Evolutionary conservation across 2,888 invertebrate genomes (phyloP), one percentile per base, ranked within the genome.

Genomic region (Cyaniris semiargus): DNA sequence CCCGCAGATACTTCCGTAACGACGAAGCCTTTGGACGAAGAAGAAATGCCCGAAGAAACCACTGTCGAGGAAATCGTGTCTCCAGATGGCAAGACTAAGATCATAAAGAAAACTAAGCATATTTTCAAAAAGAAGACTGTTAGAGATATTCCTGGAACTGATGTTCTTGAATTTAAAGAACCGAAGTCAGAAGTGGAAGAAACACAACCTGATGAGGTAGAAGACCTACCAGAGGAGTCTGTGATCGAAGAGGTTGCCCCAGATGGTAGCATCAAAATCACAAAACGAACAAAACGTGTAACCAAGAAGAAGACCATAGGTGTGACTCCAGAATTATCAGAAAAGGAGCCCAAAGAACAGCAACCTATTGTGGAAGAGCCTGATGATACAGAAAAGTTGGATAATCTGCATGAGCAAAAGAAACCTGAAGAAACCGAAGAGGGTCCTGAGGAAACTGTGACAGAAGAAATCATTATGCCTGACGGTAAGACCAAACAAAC

Each of bases 41-140:
- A 82, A 0, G 83, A 92, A 76, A 79, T 90, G 0, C 84, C 83
- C 0, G 84, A 83, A 38, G 81, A 83, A 53, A 82, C 79, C 0
- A 79, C 78, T 10, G 75, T 82, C 0, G 83, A 82, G n/a, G 44
- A 72, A 72, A 23, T 44, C 10, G 13, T 27, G 70, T 21, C 72
- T 10, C 72, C 72, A 1, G 72, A 44, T 70, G 72, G 38, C n/a
- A 72, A 18, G 21, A 72, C 31, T 21, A 70, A 34, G 31, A 31
- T 34, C 3, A 70, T 18, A 1, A 70, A 70, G 27, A 70, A 70
- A 31, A 70, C 70, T 31, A 70, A 70, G 70, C 70, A 34, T 70
- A 5, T 86, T 78, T 80, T 84, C 78, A 82, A 83, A 82, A 93
- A 88, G 81, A 85, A 84, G 70, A 84, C 85, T 76, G 87, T 82